Evolutionary conservation across 2,113 vertebrate species (phyloP).

Genomic region (Clarias magur): DNA sequence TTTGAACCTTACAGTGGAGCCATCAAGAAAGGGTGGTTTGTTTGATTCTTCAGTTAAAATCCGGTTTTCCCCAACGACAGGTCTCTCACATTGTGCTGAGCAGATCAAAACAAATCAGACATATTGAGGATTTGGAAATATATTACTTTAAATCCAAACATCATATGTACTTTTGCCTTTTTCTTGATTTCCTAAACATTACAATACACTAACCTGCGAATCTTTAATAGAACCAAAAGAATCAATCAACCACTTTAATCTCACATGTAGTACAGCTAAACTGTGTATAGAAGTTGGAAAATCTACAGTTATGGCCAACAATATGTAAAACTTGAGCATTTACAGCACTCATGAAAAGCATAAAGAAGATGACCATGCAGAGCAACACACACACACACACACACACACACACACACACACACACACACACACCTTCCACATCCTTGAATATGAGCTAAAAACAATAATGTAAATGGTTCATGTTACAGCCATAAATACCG

Average conservation of each 20-base stretch:
- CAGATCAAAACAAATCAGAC: not conserved
- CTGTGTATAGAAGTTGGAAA: not conserved
- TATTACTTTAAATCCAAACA: not conserved
- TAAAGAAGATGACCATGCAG: too few species aligned
- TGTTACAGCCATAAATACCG: too few species aligned
- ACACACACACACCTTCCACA: too few species aligned
- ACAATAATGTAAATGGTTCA: too few species aligned
- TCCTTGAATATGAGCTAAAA: too few species aligned
- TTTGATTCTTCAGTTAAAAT: not conserved
- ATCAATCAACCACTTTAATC: not conserved
- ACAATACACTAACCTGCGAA: not conserved
- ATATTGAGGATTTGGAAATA: not conserved
- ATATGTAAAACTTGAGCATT: too few species aligned
- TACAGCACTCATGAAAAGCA: not conserved
- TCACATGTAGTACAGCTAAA: not conserved
- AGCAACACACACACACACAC: too few species aligned
- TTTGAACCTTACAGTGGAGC: not conserved
- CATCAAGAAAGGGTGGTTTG: not conserved
- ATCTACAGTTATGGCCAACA: not conserved
- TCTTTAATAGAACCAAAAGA: not conserved
- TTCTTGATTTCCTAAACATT: not conserved
- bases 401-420: too few species aligned
- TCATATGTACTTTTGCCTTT: not conserved
- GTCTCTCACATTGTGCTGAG: slow-evolving; percentile 53
- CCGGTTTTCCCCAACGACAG: not conserved